These are phyloP conservation scores for Gandaritis pyraliata DNA, from an alignment of 2,888 invertebrate species.

Conservation along the genomic window DNA sequence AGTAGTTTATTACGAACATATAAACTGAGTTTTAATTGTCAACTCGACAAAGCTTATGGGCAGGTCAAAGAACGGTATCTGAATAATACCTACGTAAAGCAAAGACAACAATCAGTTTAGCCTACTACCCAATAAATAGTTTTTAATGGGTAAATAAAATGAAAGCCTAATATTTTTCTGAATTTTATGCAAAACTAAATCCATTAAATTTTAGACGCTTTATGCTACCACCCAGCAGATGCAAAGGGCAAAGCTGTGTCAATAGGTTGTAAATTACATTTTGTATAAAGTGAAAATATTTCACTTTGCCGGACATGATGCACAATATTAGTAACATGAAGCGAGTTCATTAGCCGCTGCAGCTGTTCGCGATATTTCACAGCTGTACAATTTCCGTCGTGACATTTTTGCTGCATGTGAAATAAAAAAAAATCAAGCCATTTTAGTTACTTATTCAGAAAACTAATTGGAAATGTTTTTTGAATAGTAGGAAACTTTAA, in stretches of 20 bases:
- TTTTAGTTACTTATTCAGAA: constrained; percentile 39
- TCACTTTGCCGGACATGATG: constrained; percentile 63
- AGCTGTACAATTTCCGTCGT: constrained; percentile 64
- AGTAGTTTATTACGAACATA: no score
- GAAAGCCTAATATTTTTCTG: no score
- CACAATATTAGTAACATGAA: constrained; percentile 74
- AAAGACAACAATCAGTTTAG: no score
- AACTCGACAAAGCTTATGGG: no score
- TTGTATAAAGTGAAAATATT: constrained; percentile 47
- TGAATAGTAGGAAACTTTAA: constrained; percentile 1
- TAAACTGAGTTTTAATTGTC: no score
- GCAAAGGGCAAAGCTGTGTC: constrained; percentile 7
- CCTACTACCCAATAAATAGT: no score
- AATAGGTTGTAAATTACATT: constrained; percentile 28
- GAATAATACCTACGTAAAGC: no score
- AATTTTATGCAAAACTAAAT: no score
- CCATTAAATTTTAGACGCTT: not conserved
- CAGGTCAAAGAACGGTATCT: no score
- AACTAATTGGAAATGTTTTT: constrained; percentile 23
- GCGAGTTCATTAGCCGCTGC: constrained; percentile 73
- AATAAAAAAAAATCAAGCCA: constrained; percentile 52
- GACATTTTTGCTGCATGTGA: constrained; percentile 69
- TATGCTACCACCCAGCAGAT: not conserved
- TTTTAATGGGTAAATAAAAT: no score
- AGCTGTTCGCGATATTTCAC: constrained; percentile 75